Base-by-base conservation (phyloP, 2,888 invertebrate species). In the Pyrocoelia pectoralis region DNA sequence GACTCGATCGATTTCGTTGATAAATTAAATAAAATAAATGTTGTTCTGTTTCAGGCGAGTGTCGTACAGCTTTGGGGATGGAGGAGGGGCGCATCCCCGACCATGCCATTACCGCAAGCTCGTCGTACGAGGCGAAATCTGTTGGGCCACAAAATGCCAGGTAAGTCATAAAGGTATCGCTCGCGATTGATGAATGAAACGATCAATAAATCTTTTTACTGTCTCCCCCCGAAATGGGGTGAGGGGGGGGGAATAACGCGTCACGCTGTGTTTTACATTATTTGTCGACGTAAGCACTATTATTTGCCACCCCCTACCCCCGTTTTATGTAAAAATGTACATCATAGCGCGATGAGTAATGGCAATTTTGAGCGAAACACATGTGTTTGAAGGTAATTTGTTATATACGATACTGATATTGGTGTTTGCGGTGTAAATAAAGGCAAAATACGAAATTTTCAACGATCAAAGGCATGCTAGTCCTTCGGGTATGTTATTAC, bases 111-210 rank as follows among this genome's bases (percentile, higher is more conserved):
- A 88, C 91, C 3, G 92, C 94, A 61, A 94, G 93, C 77, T 94
- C 94, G 56, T 92, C 92, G 71, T 91, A 90, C 81, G 94, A 95
- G 79, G 87, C 89, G 74, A 92, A 92, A 78, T 93, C 91, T 72
- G 94, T 94, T 29, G 95, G 95, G 53, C 94, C 95, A 28, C 90
- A 93, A 74, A 93, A 93, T 79, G 92, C 93, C 67, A 90, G 95
- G 95, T 94, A 24, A 24, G 24, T n/a, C n/a, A n/a, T n/a, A n/a
- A n/a, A n/a, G n/a, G n/a, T 24, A 6, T 24, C 24, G 24, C n/a
- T n/a, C 17, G 17, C 10, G 17, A 43, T 43, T 43, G 15, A 14
- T 43, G 15, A 46, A 14, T 5, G 10, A 46, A 46, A 10, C 10
- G 17, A 15, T 46, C 5, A 15, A 46, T 46, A 41, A 41, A 41